Evolutionary conservation across 2,888 invertebrate genomes (phyloP).

Genomic region (Taphrorychus bicolor): DNA sequence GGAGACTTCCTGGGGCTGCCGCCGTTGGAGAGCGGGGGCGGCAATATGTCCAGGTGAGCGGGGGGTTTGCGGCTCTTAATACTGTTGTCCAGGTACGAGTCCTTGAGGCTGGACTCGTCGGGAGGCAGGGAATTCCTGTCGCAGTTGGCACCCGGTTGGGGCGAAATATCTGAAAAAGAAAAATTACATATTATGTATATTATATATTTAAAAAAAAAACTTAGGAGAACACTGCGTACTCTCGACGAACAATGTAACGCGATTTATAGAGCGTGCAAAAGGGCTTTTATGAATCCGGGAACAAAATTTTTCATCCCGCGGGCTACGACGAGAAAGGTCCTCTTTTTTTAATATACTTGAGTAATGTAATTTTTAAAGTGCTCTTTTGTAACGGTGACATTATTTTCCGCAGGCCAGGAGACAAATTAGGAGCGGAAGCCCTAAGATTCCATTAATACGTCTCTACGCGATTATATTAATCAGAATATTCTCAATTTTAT

Average conservation of each 20-base stretch:
- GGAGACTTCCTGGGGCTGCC: conserved; percentile 47
- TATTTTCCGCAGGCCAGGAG: background rate
- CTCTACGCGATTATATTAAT: no score
- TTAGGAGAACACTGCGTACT: background rate
- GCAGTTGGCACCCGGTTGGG: no score
- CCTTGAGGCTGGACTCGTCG: conserved; percentile 58
- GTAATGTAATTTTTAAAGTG: conserved; percentile 23
- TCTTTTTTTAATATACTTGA: conserved; percentile 15
- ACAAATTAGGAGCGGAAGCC: background rate
- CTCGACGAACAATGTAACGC: conserved; percentile 3
- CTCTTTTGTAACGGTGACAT: conserved; percentile 17
- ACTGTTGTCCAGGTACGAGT: conserved; percentile 50
- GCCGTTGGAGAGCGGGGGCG: conserved; percentile 53
- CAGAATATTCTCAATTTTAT: no score
- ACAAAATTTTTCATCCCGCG: conserved; percentile 18
- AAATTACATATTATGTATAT: background rate
- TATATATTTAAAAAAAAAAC: background rate
- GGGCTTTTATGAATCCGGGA: conserved; percentile 20
- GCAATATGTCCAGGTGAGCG: conserved; percentile 62
- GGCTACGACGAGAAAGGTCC: background rate
- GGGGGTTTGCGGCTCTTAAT: conserved; percentile 56
- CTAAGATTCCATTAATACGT: no score
- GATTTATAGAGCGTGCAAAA: conserved; percentile 14
- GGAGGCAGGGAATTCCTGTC: conserved; percentile 55
- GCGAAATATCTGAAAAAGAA: conserved; percentile 52